These are phyloP conservation scores for Lophius piscatorius DNA, from an alignment of 2,113 vertebrate genomes.

Conservation along the genomic window DNA sequence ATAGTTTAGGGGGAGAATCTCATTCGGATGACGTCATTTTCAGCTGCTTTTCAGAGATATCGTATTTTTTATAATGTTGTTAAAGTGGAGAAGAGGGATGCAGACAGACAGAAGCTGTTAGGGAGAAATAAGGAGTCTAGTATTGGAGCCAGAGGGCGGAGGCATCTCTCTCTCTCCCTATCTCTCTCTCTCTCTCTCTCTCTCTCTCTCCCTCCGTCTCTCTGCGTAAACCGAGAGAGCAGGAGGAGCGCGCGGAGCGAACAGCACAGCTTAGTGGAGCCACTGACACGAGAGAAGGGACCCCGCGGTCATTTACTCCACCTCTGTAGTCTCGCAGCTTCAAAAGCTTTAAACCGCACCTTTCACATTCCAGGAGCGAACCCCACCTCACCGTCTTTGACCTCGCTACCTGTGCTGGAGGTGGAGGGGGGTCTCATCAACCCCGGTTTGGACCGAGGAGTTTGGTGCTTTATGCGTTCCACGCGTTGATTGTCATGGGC, in stretches of 20 bases:
- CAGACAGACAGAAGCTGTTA: constrained; percentile 2
- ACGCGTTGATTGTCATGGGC: constrained; percentile 79
- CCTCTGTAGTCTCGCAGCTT: constrained; percentile 28
- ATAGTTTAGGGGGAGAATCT: too few species aligned
- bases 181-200: constrained; percentile 68
- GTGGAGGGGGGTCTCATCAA: constrained; percentile 11
- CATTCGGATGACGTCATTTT: too few species aligned
- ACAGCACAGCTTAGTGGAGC: constrained; percentile 45
- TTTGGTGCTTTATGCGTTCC: constrained; percentile 50
- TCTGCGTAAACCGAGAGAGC: constrained; percentile 65
- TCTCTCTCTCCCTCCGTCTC: constrained; percentile 65
- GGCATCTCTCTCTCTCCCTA: constrained; percentile 69
- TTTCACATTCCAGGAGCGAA: constrained; percentile 16
- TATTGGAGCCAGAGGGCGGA: constrained; percentile 75
- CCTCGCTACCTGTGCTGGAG: constrained; percentile 35
- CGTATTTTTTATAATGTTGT: neutral
- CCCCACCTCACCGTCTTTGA: constrained; percentile 10
- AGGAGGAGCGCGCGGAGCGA: constrained; percentile 47
- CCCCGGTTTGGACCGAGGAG: constrained; percentile 52
- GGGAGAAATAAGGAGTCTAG: constrained; percentile 18
- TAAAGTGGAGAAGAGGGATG: neutral
- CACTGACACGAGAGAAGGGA: constrained; percentile 62
- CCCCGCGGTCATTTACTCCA: constrained; percentile 44
- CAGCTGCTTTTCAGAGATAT: too few species aligned
- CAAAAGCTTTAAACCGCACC: constrained; percentile 38